These are phyloP conservation scores for Equus quagga DNA, from an alignment of 2,113 vertebrate species.

Conservation along the genomic window DNA sequence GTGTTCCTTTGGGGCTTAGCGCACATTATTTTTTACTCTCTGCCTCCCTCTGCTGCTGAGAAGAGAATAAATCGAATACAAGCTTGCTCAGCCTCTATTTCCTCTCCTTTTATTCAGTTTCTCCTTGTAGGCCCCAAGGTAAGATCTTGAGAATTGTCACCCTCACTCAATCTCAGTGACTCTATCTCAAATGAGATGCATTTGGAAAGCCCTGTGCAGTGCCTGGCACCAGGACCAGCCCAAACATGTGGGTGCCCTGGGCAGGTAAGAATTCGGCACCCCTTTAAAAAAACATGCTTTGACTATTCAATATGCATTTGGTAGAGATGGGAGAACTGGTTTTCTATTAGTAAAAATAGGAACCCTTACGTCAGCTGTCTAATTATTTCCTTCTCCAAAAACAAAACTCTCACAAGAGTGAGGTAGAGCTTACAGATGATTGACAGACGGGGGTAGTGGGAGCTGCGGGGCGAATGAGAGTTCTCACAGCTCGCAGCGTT, in stretches of 20 bases:
- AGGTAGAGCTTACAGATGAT: neutral
- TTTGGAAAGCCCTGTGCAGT: neutral
- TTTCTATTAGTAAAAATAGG: neutral
- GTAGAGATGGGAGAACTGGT: neutral
- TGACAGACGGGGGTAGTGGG: neutral
- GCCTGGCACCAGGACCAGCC: neutral
- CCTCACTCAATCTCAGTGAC: neutral
- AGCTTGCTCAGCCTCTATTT: neutral
- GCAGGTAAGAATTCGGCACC: neutral
- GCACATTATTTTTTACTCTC: conserved; percentile 44
- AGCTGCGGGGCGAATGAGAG: neutral
- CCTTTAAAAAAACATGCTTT: neutral
- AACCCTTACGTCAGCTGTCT: neutral
- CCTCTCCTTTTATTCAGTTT: neutral
- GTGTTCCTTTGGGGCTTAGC: neutral
- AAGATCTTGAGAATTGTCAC: neutral
- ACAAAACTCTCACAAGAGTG: neutral
- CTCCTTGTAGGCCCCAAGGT: neutral
- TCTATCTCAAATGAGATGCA: neutral
- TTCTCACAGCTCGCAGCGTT: neutral
- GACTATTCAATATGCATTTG: neutral
- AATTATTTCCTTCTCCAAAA: neutral
- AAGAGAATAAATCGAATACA: neutral
- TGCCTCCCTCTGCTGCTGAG: conserved; percentile 80
- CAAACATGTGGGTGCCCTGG: neutral